Evolutionary conservation across 1,140 invertebrate species (phyloP).

Genomic region (Kradibia gibbosae): DNA sequence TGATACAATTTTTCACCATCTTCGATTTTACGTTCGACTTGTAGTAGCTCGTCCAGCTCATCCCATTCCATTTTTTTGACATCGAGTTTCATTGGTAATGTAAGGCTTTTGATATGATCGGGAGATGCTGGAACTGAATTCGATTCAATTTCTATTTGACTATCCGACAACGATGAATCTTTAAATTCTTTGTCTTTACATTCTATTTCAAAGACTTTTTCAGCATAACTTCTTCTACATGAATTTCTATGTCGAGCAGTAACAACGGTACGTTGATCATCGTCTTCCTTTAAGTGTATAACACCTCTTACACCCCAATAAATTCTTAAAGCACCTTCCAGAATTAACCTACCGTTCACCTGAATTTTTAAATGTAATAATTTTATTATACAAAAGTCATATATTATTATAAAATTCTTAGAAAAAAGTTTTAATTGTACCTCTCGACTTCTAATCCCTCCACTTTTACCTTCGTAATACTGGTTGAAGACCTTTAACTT

Average conservation of each 20-base stretch:
- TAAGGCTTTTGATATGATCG: slow-evolving; percentile 75
- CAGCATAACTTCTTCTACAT: slow-evolving; percentile 69
- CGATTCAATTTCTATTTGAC: slow-evolving; percentile 58
- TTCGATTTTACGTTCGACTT: slow-evolving; percentile 78
- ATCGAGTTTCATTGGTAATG: slow-evolving; percentile 80
- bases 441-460: slow-evolving; percentile 82
- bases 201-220: slow-evolving; percentile 62
- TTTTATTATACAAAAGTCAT: slow-evolving; percentile 14
- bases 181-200: slow-evolving; percentile 57
- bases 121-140: slow-evolving; percentile 70
- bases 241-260: slow-evolving; percentile 82
- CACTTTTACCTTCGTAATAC: slow-evolving; percentile 85
- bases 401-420: background rate
- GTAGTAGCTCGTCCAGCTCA: slow-evolving; percentile 78
- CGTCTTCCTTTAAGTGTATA: slow-evolving; percentile 90
- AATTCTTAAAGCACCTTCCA: slow-evolving; percentile 86
- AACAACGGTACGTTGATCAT: slow-evolving; percentile 84
- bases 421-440: slow-evolving; percentile 62
- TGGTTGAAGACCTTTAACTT: slow-evolving; percentile 87
- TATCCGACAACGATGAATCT: slow-evolving; percentile 57
- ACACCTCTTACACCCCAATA: slow-evolving; percentile 89
- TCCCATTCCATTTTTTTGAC: slow-evolving; percentile 80
- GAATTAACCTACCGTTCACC: slow-evolving; percentile 83
- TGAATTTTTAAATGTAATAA: slow-evolving; percentile 54
- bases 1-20: slow-evolving; percentile 80